Evolutionary conservation across 2,113 vertebrate species (phyloP).

Genomic region (Carassius gibelio): DNA sequence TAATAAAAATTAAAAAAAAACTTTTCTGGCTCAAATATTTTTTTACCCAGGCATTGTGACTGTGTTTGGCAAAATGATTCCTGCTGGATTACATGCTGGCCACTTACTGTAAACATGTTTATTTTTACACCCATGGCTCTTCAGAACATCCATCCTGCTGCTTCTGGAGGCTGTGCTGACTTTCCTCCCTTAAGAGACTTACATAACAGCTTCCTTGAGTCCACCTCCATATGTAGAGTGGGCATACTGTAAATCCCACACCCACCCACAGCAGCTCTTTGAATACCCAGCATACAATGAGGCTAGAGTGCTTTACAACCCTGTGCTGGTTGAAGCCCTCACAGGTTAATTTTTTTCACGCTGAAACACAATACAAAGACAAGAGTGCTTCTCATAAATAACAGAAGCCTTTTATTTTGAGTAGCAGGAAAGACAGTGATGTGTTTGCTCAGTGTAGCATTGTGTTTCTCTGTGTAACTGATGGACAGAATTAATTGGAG

Average conservation of each 20-base stretch:
- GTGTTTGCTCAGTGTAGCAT: slow-evolving; percentile 10
- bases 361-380: background rate
- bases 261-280: slow-evolving; percentile 34
- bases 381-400: slow-evolving; percentile 21
- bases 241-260: slow-evolving; percentile 2
- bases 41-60: background rate
- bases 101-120: slow-evolving; percentile 4
- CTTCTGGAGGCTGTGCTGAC: background rate
- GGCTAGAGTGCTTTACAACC: background rate
- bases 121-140: slow-evolving; percentile 30
- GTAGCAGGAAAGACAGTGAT: background rate
- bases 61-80: slow-evolving; percentile 18
- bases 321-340: background rate
- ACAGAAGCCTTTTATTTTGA: background rate
- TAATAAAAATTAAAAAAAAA: background rate
- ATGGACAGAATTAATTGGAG: slow-evolving; percentile 31
- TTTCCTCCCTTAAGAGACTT: slow-evolving; percentile 44
- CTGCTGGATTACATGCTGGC: background rate
- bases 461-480: background rate
- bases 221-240: slow-evolving; percentile 4
- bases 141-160: background rate
- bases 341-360: slow-evolving; percentile 8
- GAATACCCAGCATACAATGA: slow-evolving; percentile 24
- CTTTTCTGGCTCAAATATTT: background rate
- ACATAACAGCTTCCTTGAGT: slow-evolving; percentile 35